A percentile compares a stretch with the other conserved stretches of the same genome.
Evolutionary conservation across 2,888 invertebrate genomes (phyloP).

Genomic region (Idaea dimidiata): DNA sequence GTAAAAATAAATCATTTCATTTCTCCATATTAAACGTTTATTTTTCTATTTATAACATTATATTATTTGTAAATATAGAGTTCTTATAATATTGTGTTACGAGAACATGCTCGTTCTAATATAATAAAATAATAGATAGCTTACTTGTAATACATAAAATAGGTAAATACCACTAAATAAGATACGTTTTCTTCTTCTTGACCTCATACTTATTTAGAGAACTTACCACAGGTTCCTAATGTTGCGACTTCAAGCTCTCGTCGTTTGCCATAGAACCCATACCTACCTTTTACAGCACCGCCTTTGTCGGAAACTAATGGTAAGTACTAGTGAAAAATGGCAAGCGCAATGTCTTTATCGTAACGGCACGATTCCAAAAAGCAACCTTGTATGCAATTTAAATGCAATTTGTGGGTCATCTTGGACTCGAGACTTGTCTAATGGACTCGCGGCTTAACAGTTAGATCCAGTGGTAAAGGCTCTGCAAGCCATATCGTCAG

Average conservation of each 20-base stretch:
- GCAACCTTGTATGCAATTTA: too few relatives aligned
- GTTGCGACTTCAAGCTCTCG: too few relatives aligned
- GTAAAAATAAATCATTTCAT: constrained; percentile 22
- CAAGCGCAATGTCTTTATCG: too few relatives aligned
- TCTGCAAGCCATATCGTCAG: background rate
- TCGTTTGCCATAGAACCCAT: too few relatives aligned
- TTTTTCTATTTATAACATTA: constrained; percentile 79
- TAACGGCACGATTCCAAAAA: too few relatives aligned
- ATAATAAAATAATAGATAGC: constrained; percentile 35
- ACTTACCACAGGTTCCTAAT: too few relatives aligned
- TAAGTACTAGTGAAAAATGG: too few relatives aligned
- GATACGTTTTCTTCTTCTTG: constrained; percentile 6
- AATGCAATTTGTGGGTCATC: too few relatives aligned
- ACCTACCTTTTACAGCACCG: too few relatives aligned
- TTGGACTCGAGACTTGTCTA: too few relatives aligned
- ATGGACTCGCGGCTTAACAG: background rate
- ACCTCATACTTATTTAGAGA: too few relatives aligned
- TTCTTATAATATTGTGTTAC: constrained; percentile 72
- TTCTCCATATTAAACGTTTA: constrained; percentile 72
- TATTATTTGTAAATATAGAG: constrained; percentile 81
- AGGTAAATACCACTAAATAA: constrained; percentile 56
- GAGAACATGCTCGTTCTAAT: constrained; percentile 73
- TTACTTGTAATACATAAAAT: constrained; percentile 60
- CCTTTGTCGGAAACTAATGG: too few relatives aligned
- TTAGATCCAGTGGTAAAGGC: background rate